Evolutionary conservation across 2,113 vertebrate species (phyloP), one percentile per base, ranked within the genome.

Genomic region (Cacatua alba): DNA sequence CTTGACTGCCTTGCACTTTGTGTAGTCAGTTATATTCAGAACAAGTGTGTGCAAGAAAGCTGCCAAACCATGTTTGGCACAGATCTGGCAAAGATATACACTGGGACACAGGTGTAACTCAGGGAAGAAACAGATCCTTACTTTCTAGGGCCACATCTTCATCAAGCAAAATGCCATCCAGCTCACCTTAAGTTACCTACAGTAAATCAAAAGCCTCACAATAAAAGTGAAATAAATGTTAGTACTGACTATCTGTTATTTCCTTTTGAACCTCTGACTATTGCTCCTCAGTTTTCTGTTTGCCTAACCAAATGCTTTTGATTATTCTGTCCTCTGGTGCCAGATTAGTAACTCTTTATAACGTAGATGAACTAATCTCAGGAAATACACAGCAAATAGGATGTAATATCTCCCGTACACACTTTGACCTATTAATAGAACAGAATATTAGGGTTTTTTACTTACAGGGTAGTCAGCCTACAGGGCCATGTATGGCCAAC

Each of bases 1-100:
- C 83, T 92, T 93, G 83, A 94, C 90, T 92, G 92, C 78, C 62
- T 96, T 94, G 88, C 91, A 92, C 90, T 90, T 91, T 89, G 86
- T 86, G 44, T n/a, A 95, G 81, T 86, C 83, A 90, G 90, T 84
- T 96, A 92, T 94, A 95, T 88, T 84, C 80, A 85, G 74, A 96
- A 64, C 52, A 65, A 13, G 16, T 3, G 31, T 23, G 26, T 67
- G 74, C 9, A 39, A 87, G 57, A 86, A 87, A 79, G 74, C 74
- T 95, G 90, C 91, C 83, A 95, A 94, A 44, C 17, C 63, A 11
- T 64, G 72, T 91, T 87, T 90, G 69, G 75, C 83, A 94, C 18
- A 48, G 84, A 74, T 14, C 59, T 92, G 86, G 86, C 74, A 89
- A 69, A 92, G 71, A 13, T 37, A n/a, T 2, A 26, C 28, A 12